Percentiles rank a stretch among this genome's conserved stretches.
Evolutionary conservation across 2,113 vertebrate genomes (phyloP).

Genomic region (Oophaga pumilio): DNA sequence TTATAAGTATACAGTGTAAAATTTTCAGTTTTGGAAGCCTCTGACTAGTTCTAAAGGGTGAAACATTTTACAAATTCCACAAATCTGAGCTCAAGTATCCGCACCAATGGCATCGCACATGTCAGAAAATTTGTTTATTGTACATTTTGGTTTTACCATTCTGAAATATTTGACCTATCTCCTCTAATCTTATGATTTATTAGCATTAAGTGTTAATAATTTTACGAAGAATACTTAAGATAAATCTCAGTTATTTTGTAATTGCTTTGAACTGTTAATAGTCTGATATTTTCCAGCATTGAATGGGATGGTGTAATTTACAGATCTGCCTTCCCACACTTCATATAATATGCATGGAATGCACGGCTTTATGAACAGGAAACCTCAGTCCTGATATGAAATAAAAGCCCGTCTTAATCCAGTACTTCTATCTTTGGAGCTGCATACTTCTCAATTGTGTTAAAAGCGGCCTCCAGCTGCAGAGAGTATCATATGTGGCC

Average conservation of each 20-base stretch:
- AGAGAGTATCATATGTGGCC: slow-evolving; percentile 40
- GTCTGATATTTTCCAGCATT: background rate
- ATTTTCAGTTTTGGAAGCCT: background rate
- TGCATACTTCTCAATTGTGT: slow-evolving; percentile 7
- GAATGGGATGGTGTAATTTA: slow-evolving; percentile 27
- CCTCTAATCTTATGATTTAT: background rate
- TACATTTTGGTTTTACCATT: background rate
- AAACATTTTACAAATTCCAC: background rate
- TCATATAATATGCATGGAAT: slow-evolving; percentile 49
- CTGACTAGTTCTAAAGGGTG: background rate
- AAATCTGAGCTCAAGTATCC: background rate
- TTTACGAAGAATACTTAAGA: background rate
- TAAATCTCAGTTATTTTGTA: background rate
- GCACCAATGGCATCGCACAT: background rate
- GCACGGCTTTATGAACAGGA: slow-evolving; percentile 45
- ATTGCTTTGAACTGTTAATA: background rate
- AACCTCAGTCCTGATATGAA: slow-evolving; percentile 36
- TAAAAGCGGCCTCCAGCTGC: slow-evolving; percentile 45
- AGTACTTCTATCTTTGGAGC: slow-evolving; percentile 33
- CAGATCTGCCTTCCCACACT: slow-evolving; percentile 41
- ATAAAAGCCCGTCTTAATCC: slow-evolving; percentile 36
- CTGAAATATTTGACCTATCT: background rate
- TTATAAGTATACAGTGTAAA: too few species aligned
- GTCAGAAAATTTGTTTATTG: background rate
- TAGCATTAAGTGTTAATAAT: background rate